A percentile compares a stretch with the other conserved stretches of the same genome.
These are phyloP conservation scores for Callospermophilus lateralis DNA, from an alignment of 2,113 vertebrate genomes.

Conservation along the genomic window DNA sequence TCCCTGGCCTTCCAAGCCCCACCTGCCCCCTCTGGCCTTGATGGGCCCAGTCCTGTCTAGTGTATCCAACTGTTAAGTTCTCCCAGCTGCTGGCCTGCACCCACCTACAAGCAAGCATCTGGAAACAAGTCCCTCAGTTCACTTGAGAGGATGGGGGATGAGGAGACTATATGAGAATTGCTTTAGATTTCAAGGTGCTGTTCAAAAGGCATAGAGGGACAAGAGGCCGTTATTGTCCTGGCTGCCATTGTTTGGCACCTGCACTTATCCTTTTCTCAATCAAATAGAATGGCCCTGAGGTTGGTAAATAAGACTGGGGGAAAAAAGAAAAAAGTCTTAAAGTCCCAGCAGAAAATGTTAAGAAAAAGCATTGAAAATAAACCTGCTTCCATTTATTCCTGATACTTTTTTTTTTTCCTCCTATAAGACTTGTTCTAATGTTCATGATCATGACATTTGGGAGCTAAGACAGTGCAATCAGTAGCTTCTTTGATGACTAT, in stretches of 20 bases:
- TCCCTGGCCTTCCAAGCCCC: not conserved
- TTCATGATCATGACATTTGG: accelerated
- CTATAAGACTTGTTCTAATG: not conserved
- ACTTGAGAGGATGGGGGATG: too few species aligned
- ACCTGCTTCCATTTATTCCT: not conserved
- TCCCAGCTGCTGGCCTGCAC: not conserved
- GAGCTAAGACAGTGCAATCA: too few species aligned
- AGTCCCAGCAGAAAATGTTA: not conserved
- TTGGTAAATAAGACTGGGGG: not conserved
- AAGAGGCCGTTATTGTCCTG: not conserved
- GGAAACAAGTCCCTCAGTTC: not conserved
- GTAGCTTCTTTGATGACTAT: not conserved
- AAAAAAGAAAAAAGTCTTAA: not conserved
- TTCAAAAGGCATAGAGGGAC: not conserved
- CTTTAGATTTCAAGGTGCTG: not conserved
- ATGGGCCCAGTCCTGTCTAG: not conserved
- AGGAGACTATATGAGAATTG: not conserved
- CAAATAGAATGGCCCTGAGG: not conserved
- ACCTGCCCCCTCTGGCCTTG: not conserved
- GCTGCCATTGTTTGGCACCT: not conserved
- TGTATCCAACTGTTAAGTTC: not conserved
- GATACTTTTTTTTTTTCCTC: not conserved
- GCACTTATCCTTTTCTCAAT: not conserved
- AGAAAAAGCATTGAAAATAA: not conserved
- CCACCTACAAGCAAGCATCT: not conserved